These are phyloP conservation scores for Eupithecia vulgata DNA, from an alignment of 2,888 invertebrate species.

Conservation along the genomic window DNA sequence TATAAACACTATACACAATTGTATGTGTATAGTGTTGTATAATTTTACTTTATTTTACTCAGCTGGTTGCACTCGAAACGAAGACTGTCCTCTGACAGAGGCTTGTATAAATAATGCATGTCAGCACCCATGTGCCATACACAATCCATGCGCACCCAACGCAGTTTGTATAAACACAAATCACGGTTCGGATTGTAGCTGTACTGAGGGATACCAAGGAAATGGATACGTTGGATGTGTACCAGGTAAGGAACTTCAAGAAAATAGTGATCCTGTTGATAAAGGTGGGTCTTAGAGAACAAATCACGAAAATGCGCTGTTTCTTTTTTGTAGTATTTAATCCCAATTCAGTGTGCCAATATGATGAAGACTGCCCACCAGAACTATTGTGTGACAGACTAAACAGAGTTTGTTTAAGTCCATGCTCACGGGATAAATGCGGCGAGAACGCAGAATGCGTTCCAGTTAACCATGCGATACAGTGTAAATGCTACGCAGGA, in stretches of 20 bases:
- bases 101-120: slow-evolving; percentile 94
- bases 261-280: not conserved
- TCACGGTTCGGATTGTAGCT: slow-evolving; percentile 93
- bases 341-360: slow-evolving; percentile 88
- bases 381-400: slow-evolving; percentile 92
- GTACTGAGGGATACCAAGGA: slow-evolving; percentile 93
- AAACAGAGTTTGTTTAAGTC: slow-evolving; percentile 92
- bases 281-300: slow-evolving; percentile 1
- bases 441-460: slow-evolving; percentile 92
- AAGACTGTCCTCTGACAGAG: slow-evolving; percentile 93
- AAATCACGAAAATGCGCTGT: slow-evolving; percentile 15
- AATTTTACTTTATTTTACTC: slow-evolving; percentile 67
- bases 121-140: slow-evolving; percentile 93
- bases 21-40: slow-evolving; percentile 45
- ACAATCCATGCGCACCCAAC: slow-evolving; percentile 92
- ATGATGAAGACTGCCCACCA: slow-evolving; percentile 96
- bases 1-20: not conserved
- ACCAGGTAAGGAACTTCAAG: slow-evolving; percentile 84
- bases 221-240: slow-evolving; percentile 92
- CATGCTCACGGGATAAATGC: slow-evolving; percentile 91
- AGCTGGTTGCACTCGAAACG: slow-evolving; percentile 94
- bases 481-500: slow-evolving; percentile 90
- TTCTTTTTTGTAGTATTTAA: slow-evolving; percentile 57
- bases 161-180: slow-evolving; percentile 95
- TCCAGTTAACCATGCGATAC: slow-evolving; percentile 89